Base-by-base conservation (phyloP, 2,797 vertebrate species). In the Pangasius krempfi region DNA sequence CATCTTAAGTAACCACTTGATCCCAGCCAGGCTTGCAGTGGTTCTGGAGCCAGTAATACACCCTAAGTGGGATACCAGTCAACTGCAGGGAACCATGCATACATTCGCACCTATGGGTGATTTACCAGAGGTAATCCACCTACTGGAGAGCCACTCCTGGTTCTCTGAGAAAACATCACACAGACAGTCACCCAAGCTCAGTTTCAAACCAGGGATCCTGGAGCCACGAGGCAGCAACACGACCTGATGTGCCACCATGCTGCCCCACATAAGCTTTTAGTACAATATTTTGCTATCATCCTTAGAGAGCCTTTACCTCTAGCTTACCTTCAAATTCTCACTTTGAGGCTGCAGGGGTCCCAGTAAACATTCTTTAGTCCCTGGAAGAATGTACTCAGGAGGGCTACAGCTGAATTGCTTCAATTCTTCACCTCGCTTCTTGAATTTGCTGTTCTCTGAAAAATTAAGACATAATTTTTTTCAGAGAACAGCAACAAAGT, bases 311-410 rank as follows among this genome's bases (percentile, higher is more conserved):
- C 30, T 22, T 50, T 9, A 1, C 22, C 25, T 25, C 54, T 86
- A 3, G 73, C 86, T 90, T 94, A 99, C 98, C 97, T 98, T 98
- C 94, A 96, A 96, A 91, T 97, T 96, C 86, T 96, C 96, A 94
- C 96, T 97, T 94, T 96, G 92, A 64, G 98, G 97, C 92, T 98
- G 98, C 91, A 99, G 95, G 20, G 97, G 96, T 90, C 93, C 95
- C 37, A 98, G 90, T 0, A 96, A 97, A 90, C 95, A 95, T 64
- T 99, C 97, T 90, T 97, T 97, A 94, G 95, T 96, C 73, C 97
- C 97, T 13, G 98, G 98, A 87, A 98, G 95, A 94, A 99, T 95
- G 92, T 97, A 96, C 82, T 98, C 97, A 16, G 98, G 97, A 44
- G 97, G 97, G 7, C 96, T 97, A 91, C 95, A 96, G 94, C 96